Evolutionary conservation across 1,140 invertebrate genomes (phyloP).

Genomic region (Drosophila quadrilineata): DNA sequence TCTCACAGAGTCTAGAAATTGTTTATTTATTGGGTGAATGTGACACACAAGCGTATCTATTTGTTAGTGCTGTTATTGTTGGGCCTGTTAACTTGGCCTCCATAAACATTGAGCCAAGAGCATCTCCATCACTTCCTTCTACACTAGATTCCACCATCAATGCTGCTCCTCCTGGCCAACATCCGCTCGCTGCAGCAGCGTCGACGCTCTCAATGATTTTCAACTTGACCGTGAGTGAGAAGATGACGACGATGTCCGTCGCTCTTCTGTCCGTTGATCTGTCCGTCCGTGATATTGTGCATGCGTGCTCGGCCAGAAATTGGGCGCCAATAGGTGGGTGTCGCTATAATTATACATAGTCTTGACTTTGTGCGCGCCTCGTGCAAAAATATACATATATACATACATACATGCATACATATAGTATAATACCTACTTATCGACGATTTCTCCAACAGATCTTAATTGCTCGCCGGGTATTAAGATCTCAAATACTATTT

Average conservation of each 20-base stretch:
- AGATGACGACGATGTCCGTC: conserved; percentile 2
- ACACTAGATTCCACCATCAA: too few species aligned
- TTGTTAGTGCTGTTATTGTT: conserved; percentile 1
- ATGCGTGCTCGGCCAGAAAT: conserved; percentile 42
- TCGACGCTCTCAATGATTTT: conserved; percentile 67
- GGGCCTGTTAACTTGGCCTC: conserved; percentile 39
- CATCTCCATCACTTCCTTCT: too few species aligned
- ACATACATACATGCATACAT: conserved; percentile 17
- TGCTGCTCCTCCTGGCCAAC: conserved; percentile 40
- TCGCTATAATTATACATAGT: conserved; percentile 76
- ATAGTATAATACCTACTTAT: background rate
- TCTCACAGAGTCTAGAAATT: conserved; percentile 19
- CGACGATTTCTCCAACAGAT: conserved; percentile 2
- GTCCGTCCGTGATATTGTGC: conserved; percentile 49
- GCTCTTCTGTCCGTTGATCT: conserved; percentile 1
- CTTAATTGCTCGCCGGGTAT: conserved; percentile 12
- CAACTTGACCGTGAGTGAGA: conserved; percentile 71
- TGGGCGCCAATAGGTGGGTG: conserved; percentile 76
- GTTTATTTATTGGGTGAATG: conserved; percentile 76
- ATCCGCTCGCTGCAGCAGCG: conserved; percentile 46
- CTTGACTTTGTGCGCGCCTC: conserved; percentile 76
- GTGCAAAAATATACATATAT: conserved; percentile 61
- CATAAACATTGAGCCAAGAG: conserved; percentile 46
- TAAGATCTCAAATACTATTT: background rate
- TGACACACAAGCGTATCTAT: conserved; percentile 48